Conservation (phyloP, 2,113 vertebrate genomes). For the Perognathus longimembris region DNA sequence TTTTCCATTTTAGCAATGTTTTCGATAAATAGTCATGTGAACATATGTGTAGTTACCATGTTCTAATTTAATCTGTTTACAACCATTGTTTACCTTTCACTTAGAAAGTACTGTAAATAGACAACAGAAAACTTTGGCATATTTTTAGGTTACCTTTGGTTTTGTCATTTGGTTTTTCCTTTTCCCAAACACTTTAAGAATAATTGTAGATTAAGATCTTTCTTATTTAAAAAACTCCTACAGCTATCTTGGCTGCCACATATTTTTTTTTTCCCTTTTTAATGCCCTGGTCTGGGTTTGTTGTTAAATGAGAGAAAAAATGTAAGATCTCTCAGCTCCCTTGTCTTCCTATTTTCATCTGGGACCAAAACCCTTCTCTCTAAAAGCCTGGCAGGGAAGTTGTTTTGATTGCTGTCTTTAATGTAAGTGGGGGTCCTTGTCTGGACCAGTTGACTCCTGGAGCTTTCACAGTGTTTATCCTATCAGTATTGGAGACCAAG, state of each 20-base stretch:
- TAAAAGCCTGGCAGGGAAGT: not conserved
- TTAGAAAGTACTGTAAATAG: not conserved
- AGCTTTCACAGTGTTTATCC: not conserved
- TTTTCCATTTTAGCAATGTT: not conserved
- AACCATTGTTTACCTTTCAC: not conserved
- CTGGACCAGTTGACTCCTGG: rapidly evolving
- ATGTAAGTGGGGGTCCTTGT: rapidly evolving
- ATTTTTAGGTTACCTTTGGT: not conserved
- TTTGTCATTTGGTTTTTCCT: not conserved
- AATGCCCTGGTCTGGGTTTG: not conserved
- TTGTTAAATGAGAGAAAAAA: not conserved
- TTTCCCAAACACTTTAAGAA: not conserved
- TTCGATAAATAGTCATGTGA: not conserved
- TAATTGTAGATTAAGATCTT: not conserved
- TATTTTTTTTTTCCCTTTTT: not conserved
- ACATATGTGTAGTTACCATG: not conserved
- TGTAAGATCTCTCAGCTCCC: not conserved
- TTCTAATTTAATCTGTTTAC: not conserved
- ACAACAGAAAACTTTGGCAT: not conserved
- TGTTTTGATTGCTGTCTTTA: not conserved
- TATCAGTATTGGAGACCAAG: not conserved
- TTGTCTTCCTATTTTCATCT: not conserved
- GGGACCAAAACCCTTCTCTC: not conserved
- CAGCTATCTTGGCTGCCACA: not conserved
- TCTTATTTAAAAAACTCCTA: not conserved